Base-by-base conservation (phyloP, 1,140 invertebrate species). In the Drosophila mauritiana region DNA sequence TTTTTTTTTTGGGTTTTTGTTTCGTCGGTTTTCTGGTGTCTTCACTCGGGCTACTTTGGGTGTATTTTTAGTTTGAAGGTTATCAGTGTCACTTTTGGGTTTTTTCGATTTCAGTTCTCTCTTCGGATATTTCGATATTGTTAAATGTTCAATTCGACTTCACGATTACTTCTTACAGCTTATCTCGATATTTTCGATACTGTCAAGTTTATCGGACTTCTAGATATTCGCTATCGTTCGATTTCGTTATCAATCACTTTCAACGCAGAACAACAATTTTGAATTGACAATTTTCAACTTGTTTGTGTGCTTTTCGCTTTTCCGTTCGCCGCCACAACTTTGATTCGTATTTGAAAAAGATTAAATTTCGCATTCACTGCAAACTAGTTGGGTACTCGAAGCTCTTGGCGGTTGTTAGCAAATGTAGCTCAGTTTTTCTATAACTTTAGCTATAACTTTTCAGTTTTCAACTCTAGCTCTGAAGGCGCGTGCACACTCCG, bases 401-500 rank as follows among this genome's bases (percentile, higher is more conserved):
- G 67, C 65, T 70, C 34, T 70, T 70, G 67, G 51, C 67, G 64
- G 63, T 69, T 54, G 40, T 22, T 69, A 64, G 42, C 20, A 69
- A 67, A 15, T 65, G 42, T 48, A 39, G 45, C 58, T 64, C 5
- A n/a, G 59, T 27, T 51, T 40, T 17, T 20, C 25, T 39, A 27
- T 31, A 40, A 31, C 37, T 42, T 22, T 62, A 58, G 40, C 58
- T 57, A 39, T 59, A 31, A 62, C 31, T 31, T 10, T 31, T 22
- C 20, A 31, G 31, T 31, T 37, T 65, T 36, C 45, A 43, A 34
- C 48, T 61, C 58, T 64, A 31, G 79, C 69, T 86, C 58, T 80
- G 79, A 61, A 76, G 80, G 52, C 84, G 89, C 89, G 89, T 91
- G 89, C 89, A 91, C 89, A 91, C 89, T 91, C 89, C 89, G 76